A percentile compares a stretch with the other conserved stretches of the same genome.
Evolutionary conservation across 2,113 vertebrate species (phyloP).

Genomic region (Cepphus grylle): DNA sequence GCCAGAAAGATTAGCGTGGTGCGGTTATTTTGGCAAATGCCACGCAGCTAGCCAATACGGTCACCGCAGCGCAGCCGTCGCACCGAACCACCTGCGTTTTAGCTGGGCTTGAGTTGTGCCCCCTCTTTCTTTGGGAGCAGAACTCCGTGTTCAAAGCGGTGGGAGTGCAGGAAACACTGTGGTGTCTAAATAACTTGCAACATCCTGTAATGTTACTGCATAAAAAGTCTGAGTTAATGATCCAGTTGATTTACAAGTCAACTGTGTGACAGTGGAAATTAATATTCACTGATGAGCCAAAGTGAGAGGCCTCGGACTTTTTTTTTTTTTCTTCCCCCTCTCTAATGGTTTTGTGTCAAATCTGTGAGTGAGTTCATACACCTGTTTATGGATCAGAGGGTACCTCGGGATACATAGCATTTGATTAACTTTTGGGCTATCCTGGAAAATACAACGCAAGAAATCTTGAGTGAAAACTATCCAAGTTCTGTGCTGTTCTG

Average conservation of each 20-base stretch:
- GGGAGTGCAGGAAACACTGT: neutral
- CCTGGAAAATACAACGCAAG: neutral
- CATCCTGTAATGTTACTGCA: neutral
- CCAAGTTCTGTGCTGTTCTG: neutral
- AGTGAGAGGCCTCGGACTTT: neutral
- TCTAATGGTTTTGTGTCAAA: neutral
- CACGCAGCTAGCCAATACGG: neutral
- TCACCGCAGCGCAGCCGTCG: neutral
- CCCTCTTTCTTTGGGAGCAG: neutral
- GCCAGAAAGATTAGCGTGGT: neutral
- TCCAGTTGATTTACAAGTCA: slow-evolving; percentile 52
- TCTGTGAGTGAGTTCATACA: neutral
- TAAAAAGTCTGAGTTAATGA: slow-evolving; percentile 58
- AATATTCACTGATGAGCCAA: slow-evolving; percentile 49
- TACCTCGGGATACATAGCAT: neutral
- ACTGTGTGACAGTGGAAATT: slow-evolving; percentile 32
- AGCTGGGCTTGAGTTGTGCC: neutral
- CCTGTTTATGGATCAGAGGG: neutral
- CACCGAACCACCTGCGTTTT: neutral
- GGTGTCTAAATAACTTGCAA: neutral
- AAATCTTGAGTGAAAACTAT: neutral
- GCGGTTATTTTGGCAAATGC: neutral
- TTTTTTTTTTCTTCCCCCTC: neutral
- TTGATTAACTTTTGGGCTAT: neutral
- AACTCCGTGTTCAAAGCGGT: neutral